Evolutionary conservation across 2,888 invertebrate genomes (phyloP), one percentile per base, ranked within the genome.

Genomic region (Pilophorus perplexus): DNA sequence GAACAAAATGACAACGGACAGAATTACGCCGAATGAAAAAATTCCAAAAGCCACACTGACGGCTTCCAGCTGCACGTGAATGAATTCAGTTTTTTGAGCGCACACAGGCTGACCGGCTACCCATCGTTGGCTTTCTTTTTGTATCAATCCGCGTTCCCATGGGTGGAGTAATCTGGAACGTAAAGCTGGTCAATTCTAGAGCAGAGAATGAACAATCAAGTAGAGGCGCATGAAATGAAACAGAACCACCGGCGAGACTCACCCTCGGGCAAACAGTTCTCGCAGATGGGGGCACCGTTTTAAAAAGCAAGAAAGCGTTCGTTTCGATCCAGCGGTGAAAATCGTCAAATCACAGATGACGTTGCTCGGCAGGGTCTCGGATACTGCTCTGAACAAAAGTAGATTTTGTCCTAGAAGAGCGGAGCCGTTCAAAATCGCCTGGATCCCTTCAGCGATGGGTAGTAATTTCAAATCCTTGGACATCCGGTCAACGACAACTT

Each of bases 31-130:
- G 8, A 27, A 10, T 1, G 1, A 27, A 27, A 60, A 60, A 8
- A 60, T n/a, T 6, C 28, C 27, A 1, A 60, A 16, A 14, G 60
- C 60, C 14, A 60, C 60, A n/a, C 42, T 42, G 46, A 60, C 60
- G 6, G 60, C 42, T 60, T 60, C 60, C 27, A 60, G 16, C 5
- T 27, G 16, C 8, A 60, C 60, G 42, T 44, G 27, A 12, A 44
- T 60, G 46, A 60, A 60, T 44, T 60, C 60, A 10, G 44, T 44
- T 3, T 25, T 28, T 12, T 28, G 23, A 10, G 46, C 40, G 27
- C 60, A 60, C 2, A 3, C 5, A 6, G 16, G 5, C 12, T 18
- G 2, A 10, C 44, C 10, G 1, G 16, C 44, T 10, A 60, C 18
- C 60, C 60, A 60, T 10, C 25, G 18, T 3, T 44, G 14, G 10